Evolutionary conservation across 2,888 invertebrate genomes (phyloP).

Genomic region (Sialis fuliginosa): DNA sequence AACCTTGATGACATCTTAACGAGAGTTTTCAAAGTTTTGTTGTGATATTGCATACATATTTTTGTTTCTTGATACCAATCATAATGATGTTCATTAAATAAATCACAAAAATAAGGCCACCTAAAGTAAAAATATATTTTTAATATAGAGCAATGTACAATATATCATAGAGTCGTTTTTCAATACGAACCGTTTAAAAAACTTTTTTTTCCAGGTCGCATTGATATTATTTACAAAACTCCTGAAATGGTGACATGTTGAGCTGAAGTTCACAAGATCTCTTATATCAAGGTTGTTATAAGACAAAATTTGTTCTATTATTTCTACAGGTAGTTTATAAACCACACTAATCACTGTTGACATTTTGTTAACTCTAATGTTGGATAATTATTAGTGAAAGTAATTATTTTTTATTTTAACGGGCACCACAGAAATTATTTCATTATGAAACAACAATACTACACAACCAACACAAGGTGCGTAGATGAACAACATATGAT

Average conservation of each 20-base stretch:
- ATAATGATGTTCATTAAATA: constrained; percentile 17
- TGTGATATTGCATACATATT: constrained; percentile 19
- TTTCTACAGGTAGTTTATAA: constrained; percentile 17
- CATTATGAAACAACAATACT: no score
- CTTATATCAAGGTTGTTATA: constrained; percentile 15
- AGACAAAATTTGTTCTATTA: constrained; percentile 20
- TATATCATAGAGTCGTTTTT: not conserved
- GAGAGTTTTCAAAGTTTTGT: constrained; percentile 20
- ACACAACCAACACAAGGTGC: no score
- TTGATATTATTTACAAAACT: constrained; percentile 27
- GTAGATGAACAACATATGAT: no score
- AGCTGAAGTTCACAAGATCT: constrained; percentile 32
- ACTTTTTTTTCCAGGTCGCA: constrained; percentile 29
- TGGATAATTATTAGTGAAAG: no score
- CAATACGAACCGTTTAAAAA: constrained; percentile 23
- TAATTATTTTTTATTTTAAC: no score
- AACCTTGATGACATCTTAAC: constrained; percentile 27
- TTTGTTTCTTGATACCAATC: constrained; percentile 24
- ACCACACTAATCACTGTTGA: no score
- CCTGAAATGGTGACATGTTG: constrained; percentile 32
- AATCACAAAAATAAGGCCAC: constrained; percentile 24
- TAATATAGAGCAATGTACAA: constrained; percentile 2
- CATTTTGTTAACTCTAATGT: no score
- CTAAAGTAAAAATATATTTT: constrained; percentile 14
- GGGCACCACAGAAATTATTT: no score